phyloP scores from a whole-genome alignment of 1,140 invertebrate genomes.

The Littorina saxatilis region DNA sequence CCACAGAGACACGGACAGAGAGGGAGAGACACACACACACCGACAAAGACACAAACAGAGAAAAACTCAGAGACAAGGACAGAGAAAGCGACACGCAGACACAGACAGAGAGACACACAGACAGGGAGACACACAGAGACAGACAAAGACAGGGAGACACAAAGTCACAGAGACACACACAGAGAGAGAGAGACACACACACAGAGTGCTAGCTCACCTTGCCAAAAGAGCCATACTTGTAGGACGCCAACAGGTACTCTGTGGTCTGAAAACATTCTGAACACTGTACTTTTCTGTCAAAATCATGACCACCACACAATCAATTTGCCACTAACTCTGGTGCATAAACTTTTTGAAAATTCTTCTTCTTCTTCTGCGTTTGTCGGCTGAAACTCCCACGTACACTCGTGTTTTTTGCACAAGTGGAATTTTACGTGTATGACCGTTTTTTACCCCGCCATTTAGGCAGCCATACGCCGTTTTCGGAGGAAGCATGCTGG shows the following conservation, averaged over 20 bases:
- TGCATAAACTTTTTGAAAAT: no score
- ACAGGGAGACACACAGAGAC: not conserved
- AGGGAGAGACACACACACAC: not conserved
- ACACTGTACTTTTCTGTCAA: slow-evolving; percentile 3
- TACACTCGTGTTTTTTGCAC: no score
- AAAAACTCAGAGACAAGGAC: not conserved
- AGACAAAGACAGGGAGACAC: not conserved
- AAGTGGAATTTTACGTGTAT: no score
- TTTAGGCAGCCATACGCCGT: no score
- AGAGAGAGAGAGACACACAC: not conserved
- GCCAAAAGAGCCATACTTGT: slow-evolving; percentile 94
- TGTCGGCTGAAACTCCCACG: no score
- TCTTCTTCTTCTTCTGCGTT: no score
- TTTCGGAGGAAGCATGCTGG: no score
- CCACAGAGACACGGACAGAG: not conserved
- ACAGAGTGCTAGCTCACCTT: slow-evolving; percentile 78
- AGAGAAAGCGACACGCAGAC: not conserved
- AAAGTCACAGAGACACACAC: not conserved
- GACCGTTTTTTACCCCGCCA: no score
- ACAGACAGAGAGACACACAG: no score
- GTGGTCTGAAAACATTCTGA: slow-evolving; percentile 82
- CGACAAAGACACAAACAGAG: not conserved
- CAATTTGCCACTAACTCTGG: no score
- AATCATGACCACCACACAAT: no score
- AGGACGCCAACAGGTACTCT: slow-evolving; percentile 93